Conservation (phyloP, 1,140 invertebrate genomes). For the Drosophila nikananu region DNA sequence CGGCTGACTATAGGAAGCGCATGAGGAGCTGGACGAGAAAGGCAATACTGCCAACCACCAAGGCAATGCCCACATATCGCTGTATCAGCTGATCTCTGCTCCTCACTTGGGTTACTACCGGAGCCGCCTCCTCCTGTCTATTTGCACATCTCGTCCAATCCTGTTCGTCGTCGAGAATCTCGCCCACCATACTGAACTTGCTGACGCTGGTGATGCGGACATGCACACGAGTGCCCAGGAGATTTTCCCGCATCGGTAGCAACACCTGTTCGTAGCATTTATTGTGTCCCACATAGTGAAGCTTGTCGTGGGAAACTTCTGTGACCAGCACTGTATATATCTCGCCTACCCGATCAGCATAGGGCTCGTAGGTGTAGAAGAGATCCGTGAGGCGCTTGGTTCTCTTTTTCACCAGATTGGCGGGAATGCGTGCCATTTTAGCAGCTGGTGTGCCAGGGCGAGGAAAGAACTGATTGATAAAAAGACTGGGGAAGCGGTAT, state of each 20-base stretch:
- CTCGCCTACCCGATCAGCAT: conserved; percentile 91
- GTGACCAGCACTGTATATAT: conserved; percentile 95
- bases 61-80: conserved; percentile 41
- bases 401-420: conserved; percentile 94
- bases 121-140: conserved; percentile 9
- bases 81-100: conserved; percentile 27
- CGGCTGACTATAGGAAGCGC: conserved; percentile 21
- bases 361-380: conserved; percentile 96
- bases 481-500: conserved; percentile 97
- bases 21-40: conserved; percentile 54
- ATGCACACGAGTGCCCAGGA: conserved; percentile 93
- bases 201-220: conserved; percentile 91
- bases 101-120: background rate
- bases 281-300: conserved; percentile 97
- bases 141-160: conserved; percentile 71
- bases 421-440: conserved; percentile 91
- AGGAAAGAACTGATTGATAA: conserved; percentile 99
- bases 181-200: conserved; percentile 95
- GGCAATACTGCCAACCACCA: conserved; percentile 38
- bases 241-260: conserved; percentile 91
- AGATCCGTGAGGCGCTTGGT: conserved; percentile 95
- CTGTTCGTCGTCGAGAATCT: conserved; percentile 87
- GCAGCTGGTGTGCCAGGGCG: conserved; percentile 98
- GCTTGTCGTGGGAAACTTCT: conserved; percentile 96
- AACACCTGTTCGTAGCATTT: conserved; percentile 98